Conservation (phyloP, 2,113 vertebrate species). For the Thamnophis sirtalis region DNA sequence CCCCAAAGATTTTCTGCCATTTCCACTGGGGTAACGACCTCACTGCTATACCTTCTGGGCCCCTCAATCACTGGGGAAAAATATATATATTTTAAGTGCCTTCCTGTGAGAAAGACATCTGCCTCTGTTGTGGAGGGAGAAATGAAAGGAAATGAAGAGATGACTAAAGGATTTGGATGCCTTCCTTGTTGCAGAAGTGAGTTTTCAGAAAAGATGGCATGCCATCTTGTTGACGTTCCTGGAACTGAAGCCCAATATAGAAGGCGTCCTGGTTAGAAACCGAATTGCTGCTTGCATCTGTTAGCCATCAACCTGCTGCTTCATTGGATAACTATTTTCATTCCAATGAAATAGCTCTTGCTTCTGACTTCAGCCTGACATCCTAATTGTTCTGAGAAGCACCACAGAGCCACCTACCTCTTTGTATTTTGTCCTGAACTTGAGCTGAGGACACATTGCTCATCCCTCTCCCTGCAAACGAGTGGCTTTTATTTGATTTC, state of each 20-base stretch:
- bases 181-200: neutral
- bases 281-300: neutral
- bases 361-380: neutral
- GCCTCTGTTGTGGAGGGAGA: neutral
- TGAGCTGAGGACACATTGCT: neutral
- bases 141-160: neutral
- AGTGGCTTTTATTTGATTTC: neutral
- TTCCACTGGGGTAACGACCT: neutral
- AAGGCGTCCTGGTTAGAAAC: too few relatives aligned
- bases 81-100: neutral
- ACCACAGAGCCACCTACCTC: neutral
- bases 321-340: neutral
- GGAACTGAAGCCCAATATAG: neutral
- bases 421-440: neutral
- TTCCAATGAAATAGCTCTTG: neutral
- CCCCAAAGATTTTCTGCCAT: neutral
- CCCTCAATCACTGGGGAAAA: neutral
- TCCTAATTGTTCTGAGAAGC: neutral
- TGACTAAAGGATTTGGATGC: neutral
- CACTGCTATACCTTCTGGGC: neutral
- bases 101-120: neutral
- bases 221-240: neutral
- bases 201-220: neutral
- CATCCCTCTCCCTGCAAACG: neutral
- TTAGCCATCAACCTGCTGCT: neutral